These are phyloP conservation scores for Arenaria interpres DNA, from an alignment of 2,113 vertebrate species.

Conservation along the genomic window DNA sequence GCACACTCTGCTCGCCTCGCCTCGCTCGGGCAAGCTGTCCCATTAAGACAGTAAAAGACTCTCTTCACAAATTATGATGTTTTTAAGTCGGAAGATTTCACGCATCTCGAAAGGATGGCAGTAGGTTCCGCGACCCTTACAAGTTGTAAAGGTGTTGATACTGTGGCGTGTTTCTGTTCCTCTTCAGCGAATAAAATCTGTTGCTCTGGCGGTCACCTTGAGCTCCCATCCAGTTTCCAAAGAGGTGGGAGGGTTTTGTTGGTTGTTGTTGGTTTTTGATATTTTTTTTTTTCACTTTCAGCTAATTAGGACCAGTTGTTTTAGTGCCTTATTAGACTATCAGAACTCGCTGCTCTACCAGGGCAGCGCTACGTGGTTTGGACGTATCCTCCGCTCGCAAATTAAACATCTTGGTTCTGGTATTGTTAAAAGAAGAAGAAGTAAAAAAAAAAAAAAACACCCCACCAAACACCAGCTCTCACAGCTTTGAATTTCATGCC, in stretches of 20 bases:
- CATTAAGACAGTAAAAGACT: not conserved
- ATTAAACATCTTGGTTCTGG: not conserved
- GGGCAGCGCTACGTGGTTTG: not conserved
- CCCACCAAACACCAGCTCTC: too few species aligned
- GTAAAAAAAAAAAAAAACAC: not conserved
- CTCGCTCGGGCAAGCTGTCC: not conserved
- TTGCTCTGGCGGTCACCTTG: not conserved
- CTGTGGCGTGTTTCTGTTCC: not conserved
- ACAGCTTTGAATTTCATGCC: not conserved
- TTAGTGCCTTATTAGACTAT: not conserved
- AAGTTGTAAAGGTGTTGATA: fast-evolving
- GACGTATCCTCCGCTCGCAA: not conserved
- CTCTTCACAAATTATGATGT: not conserved
- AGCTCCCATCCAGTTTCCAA: not conserved
- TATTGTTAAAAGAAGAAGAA: not conserved
- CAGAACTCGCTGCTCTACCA: not conserved
- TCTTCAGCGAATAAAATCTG: not conserved
- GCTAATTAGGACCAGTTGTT: not conserved
- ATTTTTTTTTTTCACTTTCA: not conserved
- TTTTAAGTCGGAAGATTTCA: not conserved
- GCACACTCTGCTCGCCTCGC: not conserved
- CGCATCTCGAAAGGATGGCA: not conserved
- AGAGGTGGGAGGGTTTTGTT: not conserved
- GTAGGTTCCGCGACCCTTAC: not conserved
- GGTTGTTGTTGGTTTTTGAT: not conserved